Conservation (phyloP, 2,888 invertebrate genomes). For the Papilio elwesi region DNA sequence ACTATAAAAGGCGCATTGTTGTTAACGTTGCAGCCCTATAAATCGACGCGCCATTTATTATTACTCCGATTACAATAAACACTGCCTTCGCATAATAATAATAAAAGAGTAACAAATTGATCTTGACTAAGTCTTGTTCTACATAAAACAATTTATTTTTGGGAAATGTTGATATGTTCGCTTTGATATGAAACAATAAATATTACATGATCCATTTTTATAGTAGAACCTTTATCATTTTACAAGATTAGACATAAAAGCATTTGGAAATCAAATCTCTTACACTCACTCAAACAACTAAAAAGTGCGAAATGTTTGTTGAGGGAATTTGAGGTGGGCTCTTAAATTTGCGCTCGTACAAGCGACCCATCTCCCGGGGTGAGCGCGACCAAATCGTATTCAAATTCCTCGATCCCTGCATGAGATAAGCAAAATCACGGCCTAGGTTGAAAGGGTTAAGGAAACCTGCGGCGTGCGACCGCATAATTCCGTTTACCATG, state of each 20-base stretch:
- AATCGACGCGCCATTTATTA: constrained; percentile 18
- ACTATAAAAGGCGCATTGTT: constrained; percentile 34
- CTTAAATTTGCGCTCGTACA: constrained; percentile 67
- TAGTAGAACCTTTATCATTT: neutral
- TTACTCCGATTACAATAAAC: neutral
- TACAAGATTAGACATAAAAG: constrained; percentile 25
- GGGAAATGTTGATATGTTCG: neutral
- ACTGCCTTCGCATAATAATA: neutral
- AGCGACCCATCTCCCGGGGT: constrained; percentile 65
- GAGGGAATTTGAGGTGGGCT: constrained; percentile 54
- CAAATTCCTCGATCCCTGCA: constrained; percentile 77
- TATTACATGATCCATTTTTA: neutral
- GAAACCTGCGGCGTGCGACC: constrained; percentile 77
- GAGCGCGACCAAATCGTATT: constrained; percentile 75
- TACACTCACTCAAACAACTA: constrained; percentile 55
- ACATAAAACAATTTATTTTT: neutral
- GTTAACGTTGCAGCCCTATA: constrained; percentile 34
- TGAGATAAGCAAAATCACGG: constrained; percentile 82
- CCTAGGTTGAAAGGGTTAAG: constrained; percentile 78
- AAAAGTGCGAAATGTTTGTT: constrained; percentile 61
- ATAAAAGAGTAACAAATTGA: neutral
- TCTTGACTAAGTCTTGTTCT: neutral
- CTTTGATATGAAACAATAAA: neutral
- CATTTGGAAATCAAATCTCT: constrained; percentile 45
- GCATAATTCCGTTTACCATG: constrained; percentile 75